Evolutionary conservation across 2,888 invertebrate species (phyloP), one percentile per base, ranked within the genome.

Genomic region (Ariolimax columbianus): DNA sequence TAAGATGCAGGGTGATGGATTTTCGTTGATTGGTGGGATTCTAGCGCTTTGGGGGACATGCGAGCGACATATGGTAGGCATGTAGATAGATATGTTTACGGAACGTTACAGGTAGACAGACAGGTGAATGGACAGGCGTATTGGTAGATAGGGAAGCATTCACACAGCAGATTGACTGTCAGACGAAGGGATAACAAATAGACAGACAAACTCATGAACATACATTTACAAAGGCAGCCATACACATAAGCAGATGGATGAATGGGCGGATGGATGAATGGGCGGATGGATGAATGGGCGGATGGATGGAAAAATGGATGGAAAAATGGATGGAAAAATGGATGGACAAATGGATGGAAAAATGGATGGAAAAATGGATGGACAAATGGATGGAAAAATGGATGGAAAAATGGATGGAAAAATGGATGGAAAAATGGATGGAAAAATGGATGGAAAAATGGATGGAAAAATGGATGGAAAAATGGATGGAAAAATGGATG

Each of bases 371-470:
- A 2, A 2, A n/a, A 70, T 38, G 26, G 70, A 70, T 38, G 26
- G 70, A 70, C 26, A 40, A n/a, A 73, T 43, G 14, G 73, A 47
- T 43, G 14, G 43, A 47, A 9, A 33, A 33, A 55, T 36, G 23
- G 79, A 66, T 33, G 47, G 51, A 70, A n/a, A 68, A 47, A 80
- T n/a, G 70, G 80, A 80, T 36, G 23, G 70, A 68, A 17, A 47
- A 33, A 70, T 33, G 33, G 68, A 80, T 38, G 33, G 70, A 43
- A 9, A 51, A 26, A 47, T 3, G 26, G 70, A 36, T n/a, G 2
- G 55, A 55, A 2, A n/a, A 30, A 43, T 43, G 30, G 43, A 47
- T 30, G 30, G 73, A 47, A 14, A 43, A 30, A 73, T n/a, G 30
- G 73, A 73, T 30, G 30, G 70, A 70, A 26, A 40, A 40, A 70